Base-by-base conservation (phyloP, 2,113 vertebrate species). In the Microtus oregoni region DNA sequence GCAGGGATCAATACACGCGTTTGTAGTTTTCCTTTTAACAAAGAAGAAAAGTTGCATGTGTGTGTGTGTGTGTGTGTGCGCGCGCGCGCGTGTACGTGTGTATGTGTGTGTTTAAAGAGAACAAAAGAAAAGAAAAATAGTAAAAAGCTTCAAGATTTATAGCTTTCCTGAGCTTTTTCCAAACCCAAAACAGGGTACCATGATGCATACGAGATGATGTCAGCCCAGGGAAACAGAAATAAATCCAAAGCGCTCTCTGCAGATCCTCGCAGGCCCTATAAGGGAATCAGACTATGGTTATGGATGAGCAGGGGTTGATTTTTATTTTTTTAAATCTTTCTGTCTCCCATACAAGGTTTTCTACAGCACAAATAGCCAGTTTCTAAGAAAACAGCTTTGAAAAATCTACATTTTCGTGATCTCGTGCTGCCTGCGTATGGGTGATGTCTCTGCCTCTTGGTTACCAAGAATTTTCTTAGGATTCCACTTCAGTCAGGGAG, bases 1-100 rank as follows among this genome's bases (percentile, higher is more conserved):
- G 88, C 91, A 96, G 22, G 96, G 96, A 99, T 99, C 98, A 98
- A 99, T 99, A 98, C 8, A 95, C 68, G 98, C 97, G 96, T 97
- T 94, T 88, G 96, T 87, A 89, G 94, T 97, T 98, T 97, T 32
- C 78, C 19, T 65, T 73, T 73, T 61, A 96, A 95, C 90, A 97
- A 97, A 97, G 76, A 73, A 94, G 95, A 52, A 41, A 97, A 98
- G 98, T 97, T 97, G 95, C 32, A 96, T 73, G 44, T 44, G 44
- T 44, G 44, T 44, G 44, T 44, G 44, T 44, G 9, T 41, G n/a
- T 38, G n/a, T 22, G 70, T 22, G 70, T 20, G 35, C 0, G 68
- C n/a, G 68, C 19, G 35, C 14, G 26, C 6, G 47, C 3, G 76
- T 52, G 76, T 11, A 5, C 15, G 76, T 52, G 76, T 82, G 19